A percentile compares a stretch with the other conserved stretches of the same genome.
Conservation (phyloP, 2,888 invertebrate genomes). For the Oxystoma pomonae region DNA sequence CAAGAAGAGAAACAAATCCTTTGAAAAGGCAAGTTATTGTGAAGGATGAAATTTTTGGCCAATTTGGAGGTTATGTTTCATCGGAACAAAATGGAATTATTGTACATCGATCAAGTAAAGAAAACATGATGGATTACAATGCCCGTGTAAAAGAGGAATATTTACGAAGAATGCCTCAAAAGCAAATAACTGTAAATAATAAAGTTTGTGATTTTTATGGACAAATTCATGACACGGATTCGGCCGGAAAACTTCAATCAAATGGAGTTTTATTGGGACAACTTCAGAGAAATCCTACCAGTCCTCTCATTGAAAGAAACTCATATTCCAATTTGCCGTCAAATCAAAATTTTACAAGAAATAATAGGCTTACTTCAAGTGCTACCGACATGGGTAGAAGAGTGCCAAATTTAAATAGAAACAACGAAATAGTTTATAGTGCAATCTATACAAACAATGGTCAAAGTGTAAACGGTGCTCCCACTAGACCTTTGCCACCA, state of each 20-base stretch:
- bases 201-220: constrained; percentile 48
- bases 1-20: constrained; percentile 1
- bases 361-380: constrained; percentile 44
- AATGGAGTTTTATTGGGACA: constrained; percentile 44
- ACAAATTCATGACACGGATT: constrained; percentile 43
- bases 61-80: constrained; percentile 29
- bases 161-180: constrained; percentile 18
- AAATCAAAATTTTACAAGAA: constrained; percentile 41
- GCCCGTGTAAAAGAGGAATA: constrained; percentile 29
- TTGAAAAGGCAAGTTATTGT: constrained; percentile 30
- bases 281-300: constrained; percentile 34
- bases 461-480: constrained; percentile 17
- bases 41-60: constrained; percentile 32
- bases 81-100: constrained; percentile 22
- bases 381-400: constrained; percentile 44
- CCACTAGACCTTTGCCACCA: constrained; percentile 46
- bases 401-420: constrained; percentile 16
- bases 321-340: constrained; percentile 24
- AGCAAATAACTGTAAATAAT: constrained; percentile 39
- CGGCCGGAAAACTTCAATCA: constrained; percentile 20
- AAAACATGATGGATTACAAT: constrained; percentile 27
- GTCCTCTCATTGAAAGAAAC: constrained; percentile 24
- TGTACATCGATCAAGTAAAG: constrained; percentile 25
- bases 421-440: constrained; percentile 15
- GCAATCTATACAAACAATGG: constrained; percentile 10